Evolutionary conservation across 2,888 invertebrate genomes (phyloP), one percentile per base, ranked within the genome.

Genomic region (Cephus rjabovi): DNA sequence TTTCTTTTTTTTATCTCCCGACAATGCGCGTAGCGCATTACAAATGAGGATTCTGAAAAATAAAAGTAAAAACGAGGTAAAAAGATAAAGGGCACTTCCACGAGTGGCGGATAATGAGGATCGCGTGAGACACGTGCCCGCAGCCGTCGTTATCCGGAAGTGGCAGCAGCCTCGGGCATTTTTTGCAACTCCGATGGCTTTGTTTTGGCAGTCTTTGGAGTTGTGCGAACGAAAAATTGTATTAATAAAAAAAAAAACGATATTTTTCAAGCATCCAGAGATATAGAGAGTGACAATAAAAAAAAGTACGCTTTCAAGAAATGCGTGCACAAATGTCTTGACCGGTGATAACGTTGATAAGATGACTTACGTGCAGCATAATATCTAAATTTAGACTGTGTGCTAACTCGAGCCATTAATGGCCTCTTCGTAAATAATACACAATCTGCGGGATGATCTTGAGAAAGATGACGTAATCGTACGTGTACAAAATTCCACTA

Each of bases 121-220:
- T 89, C 87, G 90, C 90, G 89, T 89, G 90, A 90, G 89, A 88
- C 90, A 88, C 90, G 90, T 90, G 90, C 89, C 88, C 82, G 85
- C 84, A 87, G 84, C 80, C 87, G 83, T 89, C 87, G 89, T 90
- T 90, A 90, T 89, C 86, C 87, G 85, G 84, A 87, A 79, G 84
- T 86, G 86, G 83, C 86, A 85, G 84, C 83, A 85, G 87, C 86
- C 85, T 80, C 78, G 77, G 75, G 81, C 81, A 77, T 82, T 79
- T 86, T 33, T 71, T 23, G 56, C 56, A 56, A 56, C 9, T 56
- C 23, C 56, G 23, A 56, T 23, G 56, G 15, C 15, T 40, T 15
- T 40, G 15, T 40, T 40, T 15, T 0, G 6, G 40, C 40, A 6
- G 56, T 56, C 56, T 23, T 2, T 9, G 9, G 6, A 56, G 23